Percentiles rank a stretch among this genome's conserved stretches.
These are phyloP conservation scores for Gavia stellata DNA, from an alignment of 2,113 vertebrate genomes.

Conservation along the genomic window DNA sequence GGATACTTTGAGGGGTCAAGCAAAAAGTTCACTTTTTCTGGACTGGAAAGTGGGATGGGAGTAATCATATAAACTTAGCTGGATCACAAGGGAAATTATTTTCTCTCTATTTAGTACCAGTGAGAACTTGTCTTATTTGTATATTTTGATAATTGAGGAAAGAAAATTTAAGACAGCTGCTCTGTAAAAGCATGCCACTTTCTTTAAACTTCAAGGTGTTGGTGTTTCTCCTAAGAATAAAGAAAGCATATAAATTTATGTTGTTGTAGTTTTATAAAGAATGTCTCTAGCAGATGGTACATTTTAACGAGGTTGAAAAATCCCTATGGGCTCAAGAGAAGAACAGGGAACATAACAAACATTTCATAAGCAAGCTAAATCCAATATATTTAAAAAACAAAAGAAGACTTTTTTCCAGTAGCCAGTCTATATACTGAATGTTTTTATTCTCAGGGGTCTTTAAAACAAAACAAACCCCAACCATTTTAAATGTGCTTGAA, in stretches of 20 bases:
- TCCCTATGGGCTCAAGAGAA: neutral
- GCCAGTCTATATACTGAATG: neutral
- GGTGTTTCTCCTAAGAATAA: neutral
- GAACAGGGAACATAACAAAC: neutral
- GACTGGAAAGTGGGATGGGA: neutral
- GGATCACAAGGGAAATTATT: neutral
- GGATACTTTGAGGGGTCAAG: neutral
- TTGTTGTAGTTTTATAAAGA: neutral
- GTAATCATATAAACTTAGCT: neutral
- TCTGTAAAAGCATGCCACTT: neutral
- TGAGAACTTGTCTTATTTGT: neutral
- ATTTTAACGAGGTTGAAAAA: conserved; percentile 8
- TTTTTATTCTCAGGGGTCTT: neutral
- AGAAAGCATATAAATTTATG: neutral
- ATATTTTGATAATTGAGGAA: neutral
- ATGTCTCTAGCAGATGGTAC: conserved; percentile 33
- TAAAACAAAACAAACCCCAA: neutral
- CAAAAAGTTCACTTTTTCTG: neutral
- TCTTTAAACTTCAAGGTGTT: conserved; percentile 13
- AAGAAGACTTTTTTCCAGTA: neutral
- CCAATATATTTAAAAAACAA: neutral
- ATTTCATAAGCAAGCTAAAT: conserved; percentile 13
- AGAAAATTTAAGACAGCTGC: neutral
- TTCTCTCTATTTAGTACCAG: neutral
- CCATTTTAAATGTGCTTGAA: neutral